Base-by-base conservation (phyloP, 2,888 invertebrate species). In the Aethes cnicana region DNA sequence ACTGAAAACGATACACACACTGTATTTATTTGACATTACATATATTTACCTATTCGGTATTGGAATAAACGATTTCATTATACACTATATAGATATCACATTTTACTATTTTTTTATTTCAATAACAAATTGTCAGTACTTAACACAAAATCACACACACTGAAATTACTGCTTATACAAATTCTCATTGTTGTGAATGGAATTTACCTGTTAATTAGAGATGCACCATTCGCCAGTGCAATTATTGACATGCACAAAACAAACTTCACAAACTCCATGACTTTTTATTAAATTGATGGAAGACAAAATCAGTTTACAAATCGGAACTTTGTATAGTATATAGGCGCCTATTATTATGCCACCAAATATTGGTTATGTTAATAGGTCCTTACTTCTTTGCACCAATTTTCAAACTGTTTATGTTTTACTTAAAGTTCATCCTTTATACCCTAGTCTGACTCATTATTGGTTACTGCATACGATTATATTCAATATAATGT, bases 321-420 rank as follows among this genome's bases (percentile, higher is more conserved):
- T 25, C 25, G 17, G 52, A 46, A 26, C 32, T n/a, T n/a, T n/a
- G n/a, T n/a, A n/a, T n/a, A n/a, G n/a, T n/a, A n/a, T n/a, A n/a
- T n/a, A 25, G 46, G 46, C 18, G 32, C 46, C 46, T 46, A 46
- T 46, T 46, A 46, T 46, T 39, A 39, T 46, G 52, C 37, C 26
- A 46, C 37, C 46, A 52, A 46, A 50, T 39, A 25, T 30, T 52
- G 46, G 39, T 20, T 52, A 52, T 46, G 44, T 46, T 39, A 52
- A 52, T 52, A 44, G 50, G 46, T 37, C 52, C 46, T 26, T 20
- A 26, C 44, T 44, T 37, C 25, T 52, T 52, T 52, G 32, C 20
- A 37, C 14, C 46, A 26, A 36, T 37, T 52, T 26, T 18, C 18
- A 8, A 39, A 52, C 44, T 44, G 39, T 2, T 18, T 49, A 26